A percentile compares a stretch with the other conserved stretches of the same genome.
phyloP scores from a whole-genome alignment of 2,888 invertebrate genomes.

The Hylaea fasciaria region DNA sequence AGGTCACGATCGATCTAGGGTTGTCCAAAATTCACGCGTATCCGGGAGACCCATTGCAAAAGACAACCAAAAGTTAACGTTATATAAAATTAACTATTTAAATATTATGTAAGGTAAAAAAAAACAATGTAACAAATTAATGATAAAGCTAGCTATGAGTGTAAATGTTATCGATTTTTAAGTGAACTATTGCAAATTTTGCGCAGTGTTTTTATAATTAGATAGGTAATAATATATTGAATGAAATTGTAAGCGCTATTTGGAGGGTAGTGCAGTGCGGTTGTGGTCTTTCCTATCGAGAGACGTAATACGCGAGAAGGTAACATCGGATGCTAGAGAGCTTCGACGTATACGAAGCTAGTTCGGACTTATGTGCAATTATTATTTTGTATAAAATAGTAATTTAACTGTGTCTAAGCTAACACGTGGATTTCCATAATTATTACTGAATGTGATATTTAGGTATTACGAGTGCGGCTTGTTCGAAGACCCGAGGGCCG shows the following conservation, averaged over 20 bases:
- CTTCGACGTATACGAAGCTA: conserved; percentile 60
- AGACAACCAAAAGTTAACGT: conserved; percentile 85
- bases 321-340: conserved; percentile 45
- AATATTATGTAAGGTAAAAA: conserved; percentile 79
- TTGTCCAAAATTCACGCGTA: conserved; percentile 75
- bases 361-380: conserved; percentile 85
- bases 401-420: conserved; percentile 83
- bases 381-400: conserved; percentile 85
- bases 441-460: conserved; percentile 86
- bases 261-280: conserved; percentile 71
- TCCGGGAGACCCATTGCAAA: conserved; percentile 78
- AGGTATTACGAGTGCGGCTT: conserved; percentile 83
- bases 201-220: conserved; percentile 85
- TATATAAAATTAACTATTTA: conserved; percentile 83
- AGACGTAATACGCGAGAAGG: conserved; percentile 50
- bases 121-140: conserved; percentile 84
- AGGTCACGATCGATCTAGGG: conserved; percentile 58
- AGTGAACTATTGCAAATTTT: conserved; percentile 83
- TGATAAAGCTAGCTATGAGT: conserved; percentile 84
- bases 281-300: conserved; percentile 63
- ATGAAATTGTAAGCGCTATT: conserved; percentile 82
- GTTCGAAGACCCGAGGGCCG: conserved; percentile 62
- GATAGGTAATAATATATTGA: conserved; percentile 86
- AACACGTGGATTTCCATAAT: conserved; percentile 85
- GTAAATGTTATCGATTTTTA: conserved; percentile 84